A percentile compares a stretch with the other conserved stretches of the same genome.
phyloP scores from a whole-genome alignment of 2,888 invertebrate genomes.

The Griposia aprilina region DNA sequence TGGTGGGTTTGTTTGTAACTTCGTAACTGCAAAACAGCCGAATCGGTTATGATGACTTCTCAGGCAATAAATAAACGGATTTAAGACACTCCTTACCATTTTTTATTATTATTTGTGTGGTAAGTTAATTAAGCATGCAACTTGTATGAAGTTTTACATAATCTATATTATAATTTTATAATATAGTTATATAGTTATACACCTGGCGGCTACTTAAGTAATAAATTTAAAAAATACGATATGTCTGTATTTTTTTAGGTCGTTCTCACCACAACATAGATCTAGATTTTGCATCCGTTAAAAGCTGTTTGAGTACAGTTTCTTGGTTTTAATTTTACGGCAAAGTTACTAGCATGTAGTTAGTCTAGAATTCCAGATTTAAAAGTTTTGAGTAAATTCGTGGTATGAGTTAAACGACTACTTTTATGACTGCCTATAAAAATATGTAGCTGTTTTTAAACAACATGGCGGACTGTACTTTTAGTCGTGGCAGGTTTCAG shows the following conservation, averaged over 20 bases:
- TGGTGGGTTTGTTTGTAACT: background rate
- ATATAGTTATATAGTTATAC: no score
- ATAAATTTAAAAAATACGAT: no score
- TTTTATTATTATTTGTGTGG: no score
- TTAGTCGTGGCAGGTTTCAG: background rate
- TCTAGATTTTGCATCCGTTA: slow-evolving; percentile 15
- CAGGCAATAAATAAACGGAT: slow-evolving; percentile 12
- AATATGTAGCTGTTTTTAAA: slow-evolving; percentile 29
- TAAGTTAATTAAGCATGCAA: no score
- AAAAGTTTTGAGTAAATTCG: slow-evolving; percentile 15
- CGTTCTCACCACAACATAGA: background rate
- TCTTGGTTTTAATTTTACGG: slow-evolving; percentile 35
- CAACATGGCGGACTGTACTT: background rate
- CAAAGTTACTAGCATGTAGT: slow-evolving; percentile 31
- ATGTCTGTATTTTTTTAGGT: background rate
- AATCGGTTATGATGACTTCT: background rate
- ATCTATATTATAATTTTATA: background rate
- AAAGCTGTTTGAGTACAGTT: slow-evolving; percentile 18
- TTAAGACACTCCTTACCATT: background rate
- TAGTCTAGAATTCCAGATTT: slow-evolving; percentile 42
- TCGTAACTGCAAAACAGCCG: slow-evolving; percentile 2
- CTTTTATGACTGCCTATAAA: slow-evolving; percentile 41
- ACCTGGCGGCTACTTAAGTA: no score
- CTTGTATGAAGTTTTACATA: no score
- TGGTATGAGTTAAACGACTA: slow-evolving; percentile 5